Evolutionary conservation across 2,113 vertebrate genomes (phyloP).

Genomic region (Labrus mixtus): DNA sequence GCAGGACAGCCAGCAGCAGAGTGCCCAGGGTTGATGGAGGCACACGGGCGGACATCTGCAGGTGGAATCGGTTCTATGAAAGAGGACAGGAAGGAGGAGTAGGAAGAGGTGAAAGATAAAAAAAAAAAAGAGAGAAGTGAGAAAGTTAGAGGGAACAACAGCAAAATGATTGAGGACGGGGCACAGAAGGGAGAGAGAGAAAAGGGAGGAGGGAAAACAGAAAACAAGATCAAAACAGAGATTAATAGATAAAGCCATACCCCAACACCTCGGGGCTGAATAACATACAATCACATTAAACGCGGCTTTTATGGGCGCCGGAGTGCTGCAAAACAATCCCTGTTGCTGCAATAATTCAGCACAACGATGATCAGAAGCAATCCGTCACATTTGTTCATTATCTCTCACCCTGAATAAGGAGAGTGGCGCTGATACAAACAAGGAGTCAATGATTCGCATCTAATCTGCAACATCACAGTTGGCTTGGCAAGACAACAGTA

Average conservation of each 20-base stretch:
- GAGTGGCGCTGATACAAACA: slow-evolving; percentile 59
- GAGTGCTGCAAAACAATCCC: slow-evolving; percentile 37
- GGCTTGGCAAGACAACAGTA: slow-evolving; percentile 79
- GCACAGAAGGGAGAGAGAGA: slow-evolving; percentile 13
- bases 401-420: slow-evolving; percentile 54
- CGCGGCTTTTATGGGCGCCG: slow-evolving; percentile 43
- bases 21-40: slow-evolving; percentile 87
- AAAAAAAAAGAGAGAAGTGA: neutral
- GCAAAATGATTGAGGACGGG: neutral
- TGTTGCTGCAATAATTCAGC: slow-evolving; percentile 45
- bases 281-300: slow-evolving; percentile 66
- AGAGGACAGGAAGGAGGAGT: slow-evolving; percentile 16
- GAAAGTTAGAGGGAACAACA: neutral
- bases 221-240: slow-evolving; percentile 56
- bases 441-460: slow-evolving; percentile 75
- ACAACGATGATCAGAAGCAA: slow-evolving; percentile 64
- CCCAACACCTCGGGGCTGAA: slow-evolving; percentile 42
- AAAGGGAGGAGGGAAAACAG: neutral
- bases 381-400: slow-evolving; percentile 72
- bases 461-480: slow-evolving; percentile 74
- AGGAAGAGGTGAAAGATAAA: neutral
- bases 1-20: slow-evolving; percentile 86
- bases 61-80: slow-evolving; percentile 89
- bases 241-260: slow-evolving; percentile 51
- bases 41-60: slow-evolving; percentile 89